These are phyloP conservation scores for Falco punctatus DNA, from an alignment of 2,113 vertebrate genomes.

Conservation along the genomic window DNA sequence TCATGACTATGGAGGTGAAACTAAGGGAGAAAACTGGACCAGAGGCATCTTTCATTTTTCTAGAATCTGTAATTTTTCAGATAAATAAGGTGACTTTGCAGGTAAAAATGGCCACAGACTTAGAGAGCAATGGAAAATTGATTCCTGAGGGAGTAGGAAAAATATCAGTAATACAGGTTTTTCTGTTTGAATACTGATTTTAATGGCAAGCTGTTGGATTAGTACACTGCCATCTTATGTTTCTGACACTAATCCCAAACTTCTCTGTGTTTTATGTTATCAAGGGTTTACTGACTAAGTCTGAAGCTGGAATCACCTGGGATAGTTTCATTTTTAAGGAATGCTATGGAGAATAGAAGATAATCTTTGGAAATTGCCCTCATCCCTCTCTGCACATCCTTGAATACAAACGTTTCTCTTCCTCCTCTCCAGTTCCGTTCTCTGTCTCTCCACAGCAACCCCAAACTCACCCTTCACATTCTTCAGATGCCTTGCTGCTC, in stretches of 20 bases:
- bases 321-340: neutral
- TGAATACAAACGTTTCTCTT: neutral
- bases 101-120: neutral
- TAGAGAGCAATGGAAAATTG: neutral
- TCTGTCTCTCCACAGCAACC: neutral
- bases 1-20: neutral
- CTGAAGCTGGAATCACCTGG: neutral
- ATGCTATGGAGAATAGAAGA: neutral
- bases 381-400: neutral
- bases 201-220: neutral
- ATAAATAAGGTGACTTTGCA: neutral
- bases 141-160: neutral
- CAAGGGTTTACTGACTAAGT: neutral
- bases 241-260: neutral
- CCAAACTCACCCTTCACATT: neutral
- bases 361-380: neutral
- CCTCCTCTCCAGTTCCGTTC: neutral
- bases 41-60: neutral
- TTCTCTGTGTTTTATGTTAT: neutral
- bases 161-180: neutral
- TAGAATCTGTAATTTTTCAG: neutral
- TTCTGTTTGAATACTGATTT: neutral
- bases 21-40: neutral
- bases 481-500: neutral
- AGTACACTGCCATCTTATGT: rapidly evolving